Evolutionary conservation across 2,888 invertebrate species (phyloP).

Genomic region (Icerya purchasi): DNA sequence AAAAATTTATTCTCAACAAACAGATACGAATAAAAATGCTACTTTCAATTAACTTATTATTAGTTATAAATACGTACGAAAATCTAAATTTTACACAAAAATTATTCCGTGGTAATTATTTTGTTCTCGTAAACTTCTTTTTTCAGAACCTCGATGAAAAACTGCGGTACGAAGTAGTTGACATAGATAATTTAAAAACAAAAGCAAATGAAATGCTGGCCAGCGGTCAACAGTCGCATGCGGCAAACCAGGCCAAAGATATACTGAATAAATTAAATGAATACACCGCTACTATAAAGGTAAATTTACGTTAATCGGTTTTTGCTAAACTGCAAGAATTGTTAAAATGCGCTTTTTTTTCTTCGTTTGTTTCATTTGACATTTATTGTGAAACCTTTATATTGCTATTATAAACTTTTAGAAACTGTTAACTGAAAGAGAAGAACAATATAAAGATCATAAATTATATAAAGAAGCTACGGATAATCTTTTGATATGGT

Average conservation of each 20-base stretch:
- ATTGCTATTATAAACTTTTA: too few species aligned
- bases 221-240: conserved; percentile 63
- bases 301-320: conserved; percentile 18
- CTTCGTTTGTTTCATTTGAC: not conserved
- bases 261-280: conserved; percentile 64
- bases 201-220: conserved; percentile 69
- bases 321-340: not conserved
- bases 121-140: too few species aligned
- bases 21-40: too few species aligned
- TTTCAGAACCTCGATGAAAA: conserved; percentile 65
- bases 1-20: too few species aligned
- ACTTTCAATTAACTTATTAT: too few species aligned
- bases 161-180: conserved; percentile 68
- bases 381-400: not conserved
- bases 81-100: too few species aligned
- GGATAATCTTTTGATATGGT: conserved; percentile 73
- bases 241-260: conserved; percentile 62
- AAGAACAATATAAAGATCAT: conserved; percentile 72
- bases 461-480: conserved; percentile 74
- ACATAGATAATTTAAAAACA: conserved; percentile 63
- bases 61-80: too few species aligned
- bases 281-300: conserved; percentile 51
- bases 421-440: conserved; percentile 51
- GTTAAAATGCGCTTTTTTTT: not conserved
- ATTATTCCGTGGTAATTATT: too few species aligned